phyloP scores from a whole-genome alignment of 2,888 invertebrate species.

The Cecidostiba fungosa region DNA sequence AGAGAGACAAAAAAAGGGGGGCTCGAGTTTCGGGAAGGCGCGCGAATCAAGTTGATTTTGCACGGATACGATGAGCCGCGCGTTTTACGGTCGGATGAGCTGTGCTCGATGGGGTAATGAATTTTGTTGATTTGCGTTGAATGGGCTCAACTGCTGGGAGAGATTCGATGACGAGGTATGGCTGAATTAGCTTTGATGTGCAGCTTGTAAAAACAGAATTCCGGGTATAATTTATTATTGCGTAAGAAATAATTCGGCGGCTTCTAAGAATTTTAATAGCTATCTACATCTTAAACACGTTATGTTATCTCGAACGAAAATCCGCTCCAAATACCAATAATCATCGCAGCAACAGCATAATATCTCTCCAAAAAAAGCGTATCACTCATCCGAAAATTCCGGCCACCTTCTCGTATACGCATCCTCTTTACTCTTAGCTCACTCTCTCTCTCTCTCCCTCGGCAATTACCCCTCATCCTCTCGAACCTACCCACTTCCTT shows the following conservation, averaged over 20 bases:
- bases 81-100: neutral
- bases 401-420: neutral
- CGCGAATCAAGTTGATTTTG: neutral
- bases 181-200: too few species aligned
- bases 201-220: neutral
- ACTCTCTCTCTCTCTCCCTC: neutral
- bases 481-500: neutral
- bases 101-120: neutral
- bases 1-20: neutral
- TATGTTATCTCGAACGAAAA: neutral
- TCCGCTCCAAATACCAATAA: neutral
- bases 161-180: neutral
- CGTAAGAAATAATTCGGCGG: too few species aligned
- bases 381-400: conserved; percentile 35
- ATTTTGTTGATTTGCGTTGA: neutral
- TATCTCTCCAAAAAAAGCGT: conserved; percentile 29
- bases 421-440: neutral
- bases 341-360: neutral
- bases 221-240: too few species aligned
- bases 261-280: too few species aligned
- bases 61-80: neutral
- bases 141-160: neutral
- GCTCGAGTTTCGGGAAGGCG: conserved; percentile 7
- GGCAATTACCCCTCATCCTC: conserved; percentile 7
- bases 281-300: too few species aligned